Conservation (phyloP, 2,113 vertebrate species). For the Sakesphorus luctuosus region DNA sequence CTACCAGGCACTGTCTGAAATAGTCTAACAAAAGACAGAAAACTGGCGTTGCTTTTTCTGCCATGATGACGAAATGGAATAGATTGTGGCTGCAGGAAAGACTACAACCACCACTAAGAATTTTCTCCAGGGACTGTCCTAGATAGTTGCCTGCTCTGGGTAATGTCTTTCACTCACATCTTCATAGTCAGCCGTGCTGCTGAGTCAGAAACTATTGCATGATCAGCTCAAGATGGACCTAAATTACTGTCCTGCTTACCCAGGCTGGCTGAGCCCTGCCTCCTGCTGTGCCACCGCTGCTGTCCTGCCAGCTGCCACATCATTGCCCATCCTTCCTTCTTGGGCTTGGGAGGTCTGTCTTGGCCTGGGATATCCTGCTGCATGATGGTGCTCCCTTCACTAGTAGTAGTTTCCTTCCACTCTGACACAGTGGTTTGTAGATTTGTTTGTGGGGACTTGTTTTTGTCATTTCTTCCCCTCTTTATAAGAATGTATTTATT, state of each 20-base stretch:
- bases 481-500: background rate
- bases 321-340: background rate
- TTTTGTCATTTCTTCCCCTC: background rate
- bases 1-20: background rate
- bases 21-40: background rate
- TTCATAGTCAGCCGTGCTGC: background rate
- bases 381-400: fast-evolving
- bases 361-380: background rate
- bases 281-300: background rate
- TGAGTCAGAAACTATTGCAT: background rate
- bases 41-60: background rate
- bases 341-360: fast-evolving
- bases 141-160: background rate
- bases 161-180: background rate
- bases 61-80: background rate
- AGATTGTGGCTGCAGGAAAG: background rate
- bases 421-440: background rate
- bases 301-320: background rate
- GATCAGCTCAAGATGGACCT: background rate
- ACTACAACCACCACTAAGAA: background rate
- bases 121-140: background rate
- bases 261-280: background rate
- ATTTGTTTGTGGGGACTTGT: background rate
- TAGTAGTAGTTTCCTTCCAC: background rate
- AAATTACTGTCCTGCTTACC: background rate